Conservation (phyloP, 2,113 vertebrate genomes). For the Coracopsis vasa region DNA sequence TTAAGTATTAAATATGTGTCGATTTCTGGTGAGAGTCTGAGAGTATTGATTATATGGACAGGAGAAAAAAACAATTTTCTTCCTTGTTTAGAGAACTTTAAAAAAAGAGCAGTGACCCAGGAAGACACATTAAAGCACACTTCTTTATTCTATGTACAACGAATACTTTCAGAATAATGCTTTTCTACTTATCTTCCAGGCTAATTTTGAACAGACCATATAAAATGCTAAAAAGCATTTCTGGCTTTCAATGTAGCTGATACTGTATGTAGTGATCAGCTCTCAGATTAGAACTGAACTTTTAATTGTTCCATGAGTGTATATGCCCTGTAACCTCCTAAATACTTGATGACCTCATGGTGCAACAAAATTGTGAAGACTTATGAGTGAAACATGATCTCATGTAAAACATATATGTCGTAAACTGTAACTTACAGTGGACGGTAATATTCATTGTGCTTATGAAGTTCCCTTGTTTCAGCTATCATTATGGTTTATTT, state of each 20-base stretch:
- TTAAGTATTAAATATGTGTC: not conserved
- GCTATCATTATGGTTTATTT: not conserved
- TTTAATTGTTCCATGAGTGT: not conserved
- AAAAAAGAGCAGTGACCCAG: not conserved
- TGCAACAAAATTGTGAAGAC: not conserved
- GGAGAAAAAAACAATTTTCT: not conserved
- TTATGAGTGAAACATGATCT: not conserved
- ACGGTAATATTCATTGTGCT: not conserved
- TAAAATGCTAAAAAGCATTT: not conserved
- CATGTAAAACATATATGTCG: not conserved
- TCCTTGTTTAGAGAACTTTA: not conserved
- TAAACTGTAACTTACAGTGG: not conserved
- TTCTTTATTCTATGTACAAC: not conserved
- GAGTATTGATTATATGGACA: not conserved
- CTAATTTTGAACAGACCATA: not conserved
- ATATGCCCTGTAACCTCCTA: not conserved
- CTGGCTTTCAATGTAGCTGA: not conserved
- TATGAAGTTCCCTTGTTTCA: not conserved
- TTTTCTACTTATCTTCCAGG: not conserved
- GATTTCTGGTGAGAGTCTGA: not conserved
- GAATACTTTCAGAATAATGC: not conserved
- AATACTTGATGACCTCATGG: not conserved
- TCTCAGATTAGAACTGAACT: not conserved
- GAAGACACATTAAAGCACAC: not conserved
- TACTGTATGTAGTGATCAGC: not conserved